These are phyloP conservation scores for Slavum lentiscoides DNA, from an alignment of 2,888 invertebrate genomes.

Conservation along the genomic window DNA sequence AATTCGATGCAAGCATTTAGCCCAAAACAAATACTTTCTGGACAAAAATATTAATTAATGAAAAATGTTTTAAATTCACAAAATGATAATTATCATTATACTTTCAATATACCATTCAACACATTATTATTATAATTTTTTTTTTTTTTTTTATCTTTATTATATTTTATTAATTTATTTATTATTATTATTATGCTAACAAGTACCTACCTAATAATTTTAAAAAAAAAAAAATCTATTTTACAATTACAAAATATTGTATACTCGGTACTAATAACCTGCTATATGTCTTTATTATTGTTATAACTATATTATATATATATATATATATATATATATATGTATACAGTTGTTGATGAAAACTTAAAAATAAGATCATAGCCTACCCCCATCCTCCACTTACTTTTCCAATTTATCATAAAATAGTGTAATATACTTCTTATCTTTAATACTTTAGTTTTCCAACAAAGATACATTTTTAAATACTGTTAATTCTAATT, in stretches of 20 bases:
- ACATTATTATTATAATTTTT: too few species aligned
- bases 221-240: background rate
- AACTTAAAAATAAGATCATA: constrained; percentile 6
- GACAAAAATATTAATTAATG: too few species aligned
- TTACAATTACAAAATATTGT: too few species aligned
- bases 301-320: too few species aligned
- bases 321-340: background rate
- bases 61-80: constrained; percentile 4
- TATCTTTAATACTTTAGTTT: constrained; percentile 41
- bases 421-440: constrained; percentile 28
- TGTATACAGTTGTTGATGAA: constrained; percentile 3
- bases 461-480: constrained; percentile 23
- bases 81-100: background rate
- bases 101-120: too few species aligned
- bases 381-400: background rate
- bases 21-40: too few species aligned
- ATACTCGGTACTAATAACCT: too few species aligned
- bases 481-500: constrained; percentile 34
- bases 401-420: constrained; percentile 41
- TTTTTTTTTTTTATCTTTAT: too few species aligned
- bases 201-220: background rate
- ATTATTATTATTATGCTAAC: too few species aligned
- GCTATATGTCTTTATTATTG: too few species aligned
- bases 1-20: too few species aligned
- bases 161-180: too few species aligned